Base-by-base conservation (phyloP, 2,888 invertebrate genomes). In the Pharmacophagus antenor region DNA sequence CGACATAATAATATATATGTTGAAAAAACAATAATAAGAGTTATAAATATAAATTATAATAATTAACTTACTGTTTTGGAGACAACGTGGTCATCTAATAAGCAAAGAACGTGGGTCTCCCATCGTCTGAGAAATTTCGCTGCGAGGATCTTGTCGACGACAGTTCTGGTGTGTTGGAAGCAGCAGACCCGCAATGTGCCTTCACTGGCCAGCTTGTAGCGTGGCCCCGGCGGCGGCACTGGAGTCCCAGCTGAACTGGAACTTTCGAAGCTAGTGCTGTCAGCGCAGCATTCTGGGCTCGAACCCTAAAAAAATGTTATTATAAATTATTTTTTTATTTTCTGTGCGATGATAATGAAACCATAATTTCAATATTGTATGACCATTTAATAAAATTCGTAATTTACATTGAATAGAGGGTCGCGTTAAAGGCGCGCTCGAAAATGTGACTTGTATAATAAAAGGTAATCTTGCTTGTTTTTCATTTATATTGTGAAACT, bases 121-220 rank as follows among this genome's bases (percentile, higher is more conserved):
- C 95, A 96, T 64, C 95, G 88, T 54, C 95, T 87, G 42, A 95
- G 89, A 78, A 95, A 95, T 80, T 95, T 95, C 64, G 95, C 94
- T 58, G 94, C 94, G 70, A 95, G 90, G 68, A 96, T 94, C 84
- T 96, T 96, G 82, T 94, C 94, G 65, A 95, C 94, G 61, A 96
- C 93, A 37, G 95, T 95, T 67, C 95, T 90, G 3, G 95, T 94
- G 79, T 95, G 95, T 71, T 95, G 95, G 67, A 95, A 91, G 73
- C 94, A 93, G 88, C 95, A 95, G 63, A 95, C 92, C 74, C 94
- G 93, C 42, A 95, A 92, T 64, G 94, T 93, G 1, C 95, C 95
- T 69, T 95, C 95, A 17, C 92, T 89, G 51, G 95, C 92, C 47
- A 95, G 91, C 77, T 95, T 95, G 83, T 94, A 93, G 31, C 93